phyloP scores from a whole-genome alignment of 2,888 invertebrate species.

The Pasiphila rectangulata region DNA sequence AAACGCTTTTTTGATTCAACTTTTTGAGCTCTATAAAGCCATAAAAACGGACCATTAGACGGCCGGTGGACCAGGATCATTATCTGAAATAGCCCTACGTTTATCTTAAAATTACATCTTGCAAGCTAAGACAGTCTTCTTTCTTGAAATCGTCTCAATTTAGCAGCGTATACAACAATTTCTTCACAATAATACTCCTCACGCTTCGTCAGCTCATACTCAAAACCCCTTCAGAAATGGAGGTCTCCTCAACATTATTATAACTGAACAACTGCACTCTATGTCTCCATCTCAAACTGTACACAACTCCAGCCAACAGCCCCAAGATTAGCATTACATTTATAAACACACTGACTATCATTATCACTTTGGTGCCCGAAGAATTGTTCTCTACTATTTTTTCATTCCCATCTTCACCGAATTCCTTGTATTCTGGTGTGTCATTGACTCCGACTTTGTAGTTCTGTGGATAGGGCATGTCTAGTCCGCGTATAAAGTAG shows the following conservation, averaged over 20 bases:
- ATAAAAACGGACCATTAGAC: too few species aligned
- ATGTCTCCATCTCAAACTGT: constrained; percentile 47
- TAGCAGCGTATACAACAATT: too few species aligned
- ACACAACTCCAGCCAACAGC: constrained; percentile 41
- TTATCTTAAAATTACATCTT: too few species aligned
- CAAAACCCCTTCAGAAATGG: constrained; percentile 42
- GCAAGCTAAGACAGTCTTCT: too few species aligned
- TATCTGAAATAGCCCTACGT: too few species aligned
- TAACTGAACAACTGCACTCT: constrained; percentile 47
- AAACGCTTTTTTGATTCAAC: too few species aligned
- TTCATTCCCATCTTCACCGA: not conserved
- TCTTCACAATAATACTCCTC: not conserved
- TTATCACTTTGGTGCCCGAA: constrained; percentile 35
- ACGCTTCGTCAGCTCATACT: constrained; percentile 34
- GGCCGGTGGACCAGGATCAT: too few species aligned
- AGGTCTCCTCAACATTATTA: constrained; percentile 46
- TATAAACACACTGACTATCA: constrained; percentile 52
- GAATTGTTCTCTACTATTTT: not conserved
- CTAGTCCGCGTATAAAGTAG: constrained; percentile 49
- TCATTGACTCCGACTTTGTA: constrained; percentile 31
- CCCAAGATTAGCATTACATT: constrained; percentile 50
- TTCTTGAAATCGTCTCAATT: not conserved
- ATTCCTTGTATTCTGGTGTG: constrained; percentile 32
- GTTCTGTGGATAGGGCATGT: constrained; percentile 41
- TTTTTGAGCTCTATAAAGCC: too few species aligned